Evolutionary conservation across 2,797 vertebrate genomes (phyloP), one percentile per base, ranked within the genome.

Genomic region (Phrynocephalus guinanensis): DNA sequence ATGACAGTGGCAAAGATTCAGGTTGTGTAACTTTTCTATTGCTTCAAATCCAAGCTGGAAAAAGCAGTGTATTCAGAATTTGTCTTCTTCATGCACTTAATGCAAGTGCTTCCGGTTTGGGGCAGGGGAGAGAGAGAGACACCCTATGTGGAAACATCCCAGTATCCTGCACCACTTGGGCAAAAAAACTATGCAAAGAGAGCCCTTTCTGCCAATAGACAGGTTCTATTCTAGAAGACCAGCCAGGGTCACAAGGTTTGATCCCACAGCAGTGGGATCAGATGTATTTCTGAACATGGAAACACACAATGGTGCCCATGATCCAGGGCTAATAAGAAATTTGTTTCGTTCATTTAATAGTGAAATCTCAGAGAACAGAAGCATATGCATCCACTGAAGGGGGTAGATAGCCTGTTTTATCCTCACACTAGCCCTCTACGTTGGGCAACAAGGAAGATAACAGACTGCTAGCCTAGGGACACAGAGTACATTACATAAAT

Each of bases 121-220:
- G 56, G 20, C 4, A 30, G 33, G 38, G 7, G 33, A 16, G 18
- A 24, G 6, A 22, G 24, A 68, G 11, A 81, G 16, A 72, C 24
- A 72, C 11, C 56, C 10, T 72, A 33, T 10, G 33, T 77, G 73
- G 83, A 67, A 66, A 77, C 5, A 6, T 85, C 67, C 38, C 60
- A 50, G 28, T 33, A n/a, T 52, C 52, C 68, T 85, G n/a, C 68
- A 22, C 66, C 63, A 70, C 28, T 70, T 68, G 66, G 52, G 3
- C n/a, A 52, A 50, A 70, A 78, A 78, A 78, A 78, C 6, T 85
- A 85, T 78, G 63, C 38, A 28, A 78, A 78, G 28, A 50, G 22
- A 33, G 10, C 60, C 2, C 0, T 71, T 44, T 84, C 56, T 16
- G 11, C 20, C 66, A 48, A 4, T 30, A 8, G 60, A 24, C 73